These are phyloP conservation scores for Stenichneumon culpator DNA, from an alignment of 2,888 invertebrate species.

Conservation along the genomic window DNA sequence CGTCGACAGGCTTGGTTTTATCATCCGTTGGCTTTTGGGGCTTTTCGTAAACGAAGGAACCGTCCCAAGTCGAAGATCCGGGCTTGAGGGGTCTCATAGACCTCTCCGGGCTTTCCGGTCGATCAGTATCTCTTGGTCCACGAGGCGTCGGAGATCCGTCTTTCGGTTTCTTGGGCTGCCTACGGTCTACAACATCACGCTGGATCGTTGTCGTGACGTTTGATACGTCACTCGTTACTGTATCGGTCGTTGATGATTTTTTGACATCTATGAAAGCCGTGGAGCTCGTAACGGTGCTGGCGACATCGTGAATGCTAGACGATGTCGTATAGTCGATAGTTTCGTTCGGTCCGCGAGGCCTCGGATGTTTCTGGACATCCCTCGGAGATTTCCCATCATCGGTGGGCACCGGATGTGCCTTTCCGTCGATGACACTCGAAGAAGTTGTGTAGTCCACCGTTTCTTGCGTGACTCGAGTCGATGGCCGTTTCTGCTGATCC, in stretches of 20 bases:
- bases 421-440: constrained; percentile 59
- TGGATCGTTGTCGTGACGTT: constrained; percentile 63
- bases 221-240: constrained; percentile 68
- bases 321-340: constrained; percentile 44
- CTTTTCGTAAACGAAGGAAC: constrained; percentile 74
- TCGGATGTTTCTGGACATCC: constrained; percentile 17
- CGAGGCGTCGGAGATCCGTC: constrained; percentile 14
- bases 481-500: constrained; percentile 28
- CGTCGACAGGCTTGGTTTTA: constrained; percentile 55
- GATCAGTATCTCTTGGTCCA: constrained; percentile 36
- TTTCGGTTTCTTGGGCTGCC: constrained; percentile 44
- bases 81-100: constrained; percentile 67
- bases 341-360: constrained; percentile 22
- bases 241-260: constrained; percentile 62
- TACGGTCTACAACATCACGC: constrained; percentile 45
- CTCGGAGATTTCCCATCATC: constrained; percentile 34
- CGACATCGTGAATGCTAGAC: constrained; percentile 38
- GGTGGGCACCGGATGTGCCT: constrained; percentile 45
- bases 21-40: constrained; percentile 58
- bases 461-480: background rate
- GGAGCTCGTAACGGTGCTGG: constrained; percentile 59
- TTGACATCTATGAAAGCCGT: constrained; percentile 66
- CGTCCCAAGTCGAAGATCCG: constrained; percentile 76
- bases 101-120: constrained; percentile 58
- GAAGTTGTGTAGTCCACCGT: constrained; percentile 50